These are phyloP conservation scores for Heteromormyrus szaboi DNA, from an alignment of 2,797 vertebrate genomes.

Conservation along the genomic window DNA sequence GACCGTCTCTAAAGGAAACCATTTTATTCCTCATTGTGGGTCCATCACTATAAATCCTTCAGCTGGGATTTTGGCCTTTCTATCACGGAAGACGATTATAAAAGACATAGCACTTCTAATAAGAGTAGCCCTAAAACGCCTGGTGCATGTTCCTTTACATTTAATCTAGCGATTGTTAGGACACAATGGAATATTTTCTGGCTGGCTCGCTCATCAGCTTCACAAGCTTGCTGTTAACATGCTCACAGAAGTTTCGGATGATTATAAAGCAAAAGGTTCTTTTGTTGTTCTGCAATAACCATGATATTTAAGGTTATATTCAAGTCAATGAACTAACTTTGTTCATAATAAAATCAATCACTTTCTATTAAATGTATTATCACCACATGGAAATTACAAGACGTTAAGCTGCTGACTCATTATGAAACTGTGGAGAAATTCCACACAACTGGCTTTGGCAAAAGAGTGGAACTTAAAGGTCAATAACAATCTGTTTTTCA, in stretches of 20 bases:
- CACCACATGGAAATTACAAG: constrained; percentile 2
- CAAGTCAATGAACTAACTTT: constrained; percentile 2
- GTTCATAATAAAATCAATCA: not conserved
- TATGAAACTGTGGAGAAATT: not conserved
- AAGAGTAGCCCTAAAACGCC: not conserved
- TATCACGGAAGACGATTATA: constrained; percentile 10
- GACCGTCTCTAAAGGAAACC: constrained; percentile 14
- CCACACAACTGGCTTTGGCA: not conserved
- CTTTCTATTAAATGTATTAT: constrained; percentile 1
- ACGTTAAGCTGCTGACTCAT: not conserved
- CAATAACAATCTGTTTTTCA: not conserved
- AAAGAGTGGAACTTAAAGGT: not conserved
- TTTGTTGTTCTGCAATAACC: not conserved
- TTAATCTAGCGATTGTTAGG: constrained; percentile 22
- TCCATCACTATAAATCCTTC: constrained; percentile 18
- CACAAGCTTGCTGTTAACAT: constrained; percentile 17
- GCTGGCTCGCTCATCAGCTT: not conserved
- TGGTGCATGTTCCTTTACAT: not conserved
- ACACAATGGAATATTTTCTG: constrained; percentile 22
- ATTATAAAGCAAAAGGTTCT: not conserved
- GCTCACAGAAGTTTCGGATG: not conserved
- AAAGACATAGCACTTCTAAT: constrained; percentile 9
- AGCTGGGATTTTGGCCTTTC: not conserved
- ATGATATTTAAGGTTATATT: not conserved
- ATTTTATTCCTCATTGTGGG: constrained; percentile 9